Conservation (phyloP, 2,113 vertebrate genomes). For the Otus sunia region DNA sequence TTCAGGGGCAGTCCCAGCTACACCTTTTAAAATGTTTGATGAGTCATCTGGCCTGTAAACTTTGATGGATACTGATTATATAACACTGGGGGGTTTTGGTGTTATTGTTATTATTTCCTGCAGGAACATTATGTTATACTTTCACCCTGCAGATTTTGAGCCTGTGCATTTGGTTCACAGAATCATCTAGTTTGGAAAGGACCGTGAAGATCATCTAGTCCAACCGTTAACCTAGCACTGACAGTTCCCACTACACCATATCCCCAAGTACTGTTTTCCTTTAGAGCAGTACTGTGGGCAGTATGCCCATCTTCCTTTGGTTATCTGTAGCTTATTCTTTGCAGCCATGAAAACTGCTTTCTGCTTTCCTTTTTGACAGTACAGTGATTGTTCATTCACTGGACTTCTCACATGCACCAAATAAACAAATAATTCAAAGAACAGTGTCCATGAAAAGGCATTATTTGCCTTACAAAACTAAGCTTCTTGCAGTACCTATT, state of each 20-base stretch:
- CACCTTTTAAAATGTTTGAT: neutral
- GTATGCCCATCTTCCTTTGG: neutral
- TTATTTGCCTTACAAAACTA: neutral
- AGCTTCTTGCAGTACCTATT: neutral
- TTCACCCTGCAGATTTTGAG: neutral
- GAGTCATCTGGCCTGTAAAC: neutral
- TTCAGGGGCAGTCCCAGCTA: neutral
- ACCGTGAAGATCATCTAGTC: no score
- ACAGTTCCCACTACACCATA: no score
- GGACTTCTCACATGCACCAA: neutral
- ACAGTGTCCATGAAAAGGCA: neutral
- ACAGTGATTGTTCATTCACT: neutral
- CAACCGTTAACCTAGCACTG: no score
- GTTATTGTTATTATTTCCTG: neutral
- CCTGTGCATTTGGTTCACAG: neutral
- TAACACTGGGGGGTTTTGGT: neutral
- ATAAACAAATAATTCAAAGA: neutral
- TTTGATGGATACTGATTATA: neutral
- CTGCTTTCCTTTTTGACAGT: constrained; percentile 13
- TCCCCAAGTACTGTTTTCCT: neutral
- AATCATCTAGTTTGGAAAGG: no score
- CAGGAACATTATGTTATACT: neutral
- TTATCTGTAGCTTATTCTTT: constrained; percentile 28
- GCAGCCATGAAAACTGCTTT: neutral
- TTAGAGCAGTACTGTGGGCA: neutral